Percentiles rank a stretch among this genome's conserved stretches.
phyloP scores from a whole-genome alignment of 92 coral and sea anemone species.

The Desmophyllum pertusum region DNA sequence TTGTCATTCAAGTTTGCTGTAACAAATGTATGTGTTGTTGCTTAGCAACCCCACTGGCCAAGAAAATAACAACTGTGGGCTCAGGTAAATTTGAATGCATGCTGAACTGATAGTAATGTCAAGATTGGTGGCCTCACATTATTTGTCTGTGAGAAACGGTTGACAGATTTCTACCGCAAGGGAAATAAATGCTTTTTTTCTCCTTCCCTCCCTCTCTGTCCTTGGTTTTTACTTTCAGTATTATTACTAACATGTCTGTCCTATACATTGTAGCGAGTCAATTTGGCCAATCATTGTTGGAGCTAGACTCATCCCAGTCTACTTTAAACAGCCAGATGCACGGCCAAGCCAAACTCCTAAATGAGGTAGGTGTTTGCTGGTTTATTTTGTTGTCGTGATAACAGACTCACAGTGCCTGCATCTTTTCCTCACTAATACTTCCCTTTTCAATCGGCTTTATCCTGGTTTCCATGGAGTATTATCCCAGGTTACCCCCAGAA shows the following conservation, averaged over 20 bases:
- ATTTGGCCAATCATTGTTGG: slow-evolving; percentile 92
- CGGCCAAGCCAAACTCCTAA: slow-evolving; percentile 77
- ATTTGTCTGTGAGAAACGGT: not conserved
- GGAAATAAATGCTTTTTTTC: not conserved
- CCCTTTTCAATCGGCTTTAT: too few species aligned
- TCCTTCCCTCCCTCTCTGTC: not conserved
- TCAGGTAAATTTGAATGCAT: not conserved
- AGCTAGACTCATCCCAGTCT: slow-evolving; percentile 89
- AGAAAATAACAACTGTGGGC: too few species aligned
- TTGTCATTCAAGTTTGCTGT: too few species aligned
- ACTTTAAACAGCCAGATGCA: slow-evolving; percentile 77
- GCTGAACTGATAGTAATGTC: too few species aligned
- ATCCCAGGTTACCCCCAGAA: too few species aligned
- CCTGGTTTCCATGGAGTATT: too few species aligned
- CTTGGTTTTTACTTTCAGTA: not conserved
- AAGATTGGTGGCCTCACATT: not conserved
- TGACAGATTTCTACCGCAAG: not conserved
- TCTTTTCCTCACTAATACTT: not conserved
- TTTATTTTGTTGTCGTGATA: too few species aligned
- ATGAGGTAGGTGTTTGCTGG: slow-evolving; percentile 60
- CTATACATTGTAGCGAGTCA: slow-evolving; percentile 69
- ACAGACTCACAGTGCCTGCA: too few species aligned
- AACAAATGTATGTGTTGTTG: too few species aligned
- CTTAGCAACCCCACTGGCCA: too few species aligned
- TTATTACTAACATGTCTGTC: not conserved